Evolutionary conservation across 2,113 vertebrate species (phyloP), one percentile per base, ranked within the genome.

Genomic region (Chaenocephalus aceratus): DNA sequence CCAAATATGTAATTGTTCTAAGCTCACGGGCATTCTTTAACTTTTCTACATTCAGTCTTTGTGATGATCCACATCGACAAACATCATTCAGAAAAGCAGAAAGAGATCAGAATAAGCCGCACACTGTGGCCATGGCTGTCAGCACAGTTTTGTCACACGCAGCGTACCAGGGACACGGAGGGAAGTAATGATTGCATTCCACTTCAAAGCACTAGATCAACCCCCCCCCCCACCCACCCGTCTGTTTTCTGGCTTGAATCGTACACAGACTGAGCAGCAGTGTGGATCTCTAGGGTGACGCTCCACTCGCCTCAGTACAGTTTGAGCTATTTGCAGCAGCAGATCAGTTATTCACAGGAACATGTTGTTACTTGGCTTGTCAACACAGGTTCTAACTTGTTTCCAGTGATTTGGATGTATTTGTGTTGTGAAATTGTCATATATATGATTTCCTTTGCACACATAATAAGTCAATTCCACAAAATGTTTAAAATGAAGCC

Each of bases 181-280:
- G 72, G 63, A 84, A 72, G 75, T 75, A 78, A 80, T 85, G 53
- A 83, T 59, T 58, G 63, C 57, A 30, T 74, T 67, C 72, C 78
- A 75, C 79, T 80, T 84, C 83, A 87, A 82, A 84, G 75, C 71
- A 46, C 58, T 45, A 58, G 77, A 73, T 89, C 10, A 53, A 23
- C 15, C 52, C 23, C 9, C 59, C 59, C 26, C 66, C 12, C 46
- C 23, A 6, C 59, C 26, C 66, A 5, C 44, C 46, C 58, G 67
- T 85, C 77, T 84, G 82, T 77, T 79, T 84, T 68, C 51, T 84
- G 68, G 45, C 58, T 70, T 26, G 49, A 67, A 49, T 84, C 57
- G 69, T 48, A 62, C 56, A 30, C 72, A 64, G 79, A 84, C 63
- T 75, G 67, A 72, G 80, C 68, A 75, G 77, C 77, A 80, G 44